Percentiles rank a stretch among this genome's conserved stretches.
Evolutionary conservation across 2,113 vertebrate genomes (phyloP).

Genomic region (Mesitornis unicolor): DNA sequence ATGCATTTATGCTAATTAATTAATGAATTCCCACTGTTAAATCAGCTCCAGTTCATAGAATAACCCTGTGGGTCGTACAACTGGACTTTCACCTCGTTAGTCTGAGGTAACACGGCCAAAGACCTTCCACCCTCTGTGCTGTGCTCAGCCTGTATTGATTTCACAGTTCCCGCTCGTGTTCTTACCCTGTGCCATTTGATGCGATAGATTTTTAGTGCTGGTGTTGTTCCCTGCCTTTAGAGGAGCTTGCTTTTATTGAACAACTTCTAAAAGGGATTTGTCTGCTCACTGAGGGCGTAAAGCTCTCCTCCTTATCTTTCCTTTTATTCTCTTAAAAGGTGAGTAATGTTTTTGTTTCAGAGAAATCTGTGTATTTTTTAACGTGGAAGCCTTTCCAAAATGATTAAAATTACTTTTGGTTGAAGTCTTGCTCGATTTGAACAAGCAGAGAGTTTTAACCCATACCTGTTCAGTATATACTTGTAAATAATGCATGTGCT

Average conservation of each 20-base stretch:
- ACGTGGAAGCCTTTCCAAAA: background rate
- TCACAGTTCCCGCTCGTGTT: background rate
- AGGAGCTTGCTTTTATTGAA: too few relatives aligned
- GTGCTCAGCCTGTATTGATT: background rate
- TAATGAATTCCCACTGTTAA: background rate
- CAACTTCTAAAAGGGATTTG: background rate
- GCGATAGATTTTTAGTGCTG: background rate
- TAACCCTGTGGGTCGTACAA: background rate
- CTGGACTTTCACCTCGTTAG: constrained; percentile 11
- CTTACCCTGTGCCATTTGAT: background rate
- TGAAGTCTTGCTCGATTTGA: background rate
- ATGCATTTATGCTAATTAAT: background rate
- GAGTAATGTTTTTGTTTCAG: background rate
- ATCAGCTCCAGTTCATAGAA: background rate
- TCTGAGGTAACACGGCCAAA: background rate
- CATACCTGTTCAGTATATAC: background rate
- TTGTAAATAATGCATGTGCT: background rate
- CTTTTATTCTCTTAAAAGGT: background rate
- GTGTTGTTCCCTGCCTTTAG: background rate
- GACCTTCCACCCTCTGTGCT: background rate
- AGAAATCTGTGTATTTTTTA: background rate
- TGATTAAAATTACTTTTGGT: background rate
- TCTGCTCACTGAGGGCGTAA: background rate
- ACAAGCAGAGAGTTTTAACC: background rate
- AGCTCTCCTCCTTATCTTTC: background rate